Evolutionary conservation across 1,140 invertebrate genomes (phyloP), one percentile per base, ranked within the genome.

Genomic region (Aphidius gifuensis): DNA sequence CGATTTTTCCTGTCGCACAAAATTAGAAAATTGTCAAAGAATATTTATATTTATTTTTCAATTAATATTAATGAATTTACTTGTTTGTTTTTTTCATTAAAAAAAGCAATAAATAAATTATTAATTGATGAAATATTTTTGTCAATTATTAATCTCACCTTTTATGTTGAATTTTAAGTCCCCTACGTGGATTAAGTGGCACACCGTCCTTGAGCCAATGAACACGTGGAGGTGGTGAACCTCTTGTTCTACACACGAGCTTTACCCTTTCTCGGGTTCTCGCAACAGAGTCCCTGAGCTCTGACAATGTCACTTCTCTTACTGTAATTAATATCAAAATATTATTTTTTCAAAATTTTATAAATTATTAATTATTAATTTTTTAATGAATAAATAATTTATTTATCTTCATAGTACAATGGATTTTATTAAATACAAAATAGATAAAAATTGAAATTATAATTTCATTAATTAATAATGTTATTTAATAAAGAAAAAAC

Each of bases 141-240:
- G 48, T 23, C 6, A 44, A 44, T 44, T 44, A 44, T 7, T 1
- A 44, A 44, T 58, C 75, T 79, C 69, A 80, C 79, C 79, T 74
- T 75, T 80, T 80, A 71, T 80, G 78, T 56, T 80, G 79, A 65
- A 85, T 78, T 71, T 80, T 81, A 66, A 85, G 82, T 66, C 84
- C 77, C 70, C 73, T 77, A 61, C 76, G 74, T 49, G 77, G 81
- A 60, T 82, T 77, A 69, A 86, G 79, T 61, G 85, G 85, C 72
- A 83, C 82, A 69, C 85, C 87, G 79, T 90, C 86, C 73, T 88
- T 88, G 78, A 86, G 88, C 89, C 89, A 91, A 66, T 84, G 82
- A 65, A 91, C 85, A 72, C 83, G 83, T 38, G 88, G 89, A 65
- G 86, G 85, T 55, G 88, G 89, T 47, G 85, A 83, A 4, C 87